Evolutionary conservation across 2,888 invertebrate species (phyloP).

Genomic region (Omphaloscelis lunosa): DNA sequence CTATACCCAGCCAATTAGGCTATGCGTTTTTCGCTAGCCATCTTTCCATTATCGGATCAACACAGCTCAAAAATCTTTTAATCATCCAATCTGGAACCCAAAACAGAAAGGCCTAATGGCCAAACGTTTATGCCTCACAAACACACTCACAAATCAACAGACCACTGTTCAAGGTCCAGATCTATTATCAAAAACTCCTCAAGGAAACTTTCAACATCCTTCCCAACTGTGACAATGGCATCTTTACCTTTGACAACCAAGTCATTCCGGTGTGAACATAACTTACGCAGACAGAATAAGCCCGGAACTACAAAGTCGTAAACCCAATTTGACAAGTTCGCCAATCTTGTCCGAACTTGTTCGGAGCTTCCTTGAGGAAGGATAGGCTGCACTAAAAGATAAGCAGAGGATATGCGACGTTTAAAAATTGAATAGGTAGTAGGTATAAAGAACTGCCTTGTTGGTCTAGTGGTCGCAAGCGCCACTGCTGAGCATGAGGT

Average conservation of each 20-base stretch:
- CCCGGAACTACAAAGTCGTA: slow-evolving; percentile 57
- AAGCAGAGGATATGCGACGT: slow-evolving; percentile 4
- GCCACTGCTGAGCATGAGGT: too few relatives aligned
- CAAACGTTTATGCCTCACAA: slow-evolving; percentile 53
- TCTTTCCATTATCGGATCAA: background rate
- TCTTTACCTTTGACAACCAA: slow-evolving; percentile 39
- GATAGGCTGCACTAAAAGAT: slow-evolving; percentile 21
- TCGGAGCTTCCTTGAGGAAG: slow-evolving; percentile 22
- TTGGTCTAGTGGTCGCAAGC: too few relatives aligned
- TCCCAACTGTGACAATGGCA: slow-evolving; percentile 15
- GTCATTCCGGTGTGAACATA: slow-evolving; percentile 49
- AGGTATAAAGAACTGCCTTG: too few relatives aligned
- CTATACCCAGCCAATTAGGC: too few relatives aligned
- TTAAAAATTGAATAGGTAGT: background rate
- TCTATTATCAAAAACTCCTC: slow-evolving; percentile 52
- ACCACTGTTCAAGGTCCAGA: slow-evolving; percentile 31
- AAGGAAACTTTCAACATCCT: slow-evolving; percentile 1
- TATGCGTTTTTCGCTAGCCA: background rate
- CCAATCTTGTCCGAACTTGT: slow-evolving; percentile 69
- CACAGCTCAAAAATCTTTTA: slow-evolving; percentile 16
- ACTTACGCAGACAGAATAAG: slow-evolving; percentile 43
- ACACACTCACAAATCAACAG: slow-evolving; percentile 59
- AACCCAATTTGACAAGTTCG: slow-evolving; percentile 70
- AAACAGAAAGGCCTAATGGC: slow-evolving; percentile 32
- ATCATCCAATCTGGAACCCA: slow-evolving; percentile 32